Percentiles rank a stretch among this genome's conserved stretches.
Conservation (phyloP, 2,888 invertebrate species). For the Latheticus oryzae region DNA sequence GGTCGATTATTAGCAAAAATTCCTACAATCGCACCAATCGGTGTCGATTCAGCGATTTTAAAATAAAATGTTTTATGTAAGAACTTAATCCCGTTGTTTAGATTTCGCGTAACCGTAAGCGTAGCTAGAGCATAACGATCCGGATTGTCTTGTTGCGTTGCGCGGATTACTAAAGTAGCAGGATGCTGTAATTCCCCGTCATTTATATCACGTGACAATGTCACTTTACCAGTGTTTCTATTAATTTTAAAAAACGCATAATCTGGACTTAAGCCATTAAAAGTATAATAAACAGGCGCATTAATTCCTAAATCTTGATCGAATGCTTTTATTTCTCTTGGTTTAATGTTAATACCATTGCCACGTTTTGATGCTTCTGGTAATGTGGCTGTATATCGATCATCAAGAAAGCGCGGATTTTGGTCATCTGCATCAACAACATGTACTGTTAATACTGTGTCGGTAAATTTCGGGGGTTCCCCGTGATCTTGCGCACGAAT, state of each 20-base stretch:
- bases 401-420: conserved; percentile 84
- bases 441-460: conserved; percentile 80
- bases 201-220: conserved; percentile 70
- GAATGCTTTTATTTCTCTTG: conserved; percentile 79
- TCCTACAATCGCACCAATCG: conserved; percentile 78
- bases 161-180: conserved; percentile 84
- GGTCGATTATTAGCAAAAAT: conserved; percentile 77
- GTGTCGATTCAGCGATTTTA: conserved; percentile 80
- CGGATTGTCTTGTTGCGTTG: conserved; percentile 80
- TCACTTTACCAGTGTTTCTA: conserved; percentile 73
- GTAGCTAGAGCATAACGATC: conserved; percentile 87
- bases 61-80: conserved; percentile 77
- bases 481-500: conserved; percentile 86
- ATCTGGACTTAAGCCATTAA: conserved; percentile 74
- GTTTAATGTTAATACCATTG: conserved; percentile 74
- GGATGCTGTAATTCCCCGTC: conserved; percentile 77
- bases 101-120: conserved; percentile 72
- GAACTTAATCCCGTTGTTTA: conserved; percentile 69
- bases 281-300: conserved; percentile 78
- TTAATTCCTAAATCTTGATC: conserved; percentile 87
- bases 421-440: conserved; percentile 93
- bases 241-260: conserved; percentile 74
- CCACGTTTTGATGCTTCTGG: conserved; percentile 75
- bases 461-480: conserved; percentile 80
- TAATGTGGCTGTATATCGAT: conserved; percentile 74